phyloP scores from a whole-genome alignment of 2,888 invertebrate species.

The Ypsolopha scabrella region DNA sequence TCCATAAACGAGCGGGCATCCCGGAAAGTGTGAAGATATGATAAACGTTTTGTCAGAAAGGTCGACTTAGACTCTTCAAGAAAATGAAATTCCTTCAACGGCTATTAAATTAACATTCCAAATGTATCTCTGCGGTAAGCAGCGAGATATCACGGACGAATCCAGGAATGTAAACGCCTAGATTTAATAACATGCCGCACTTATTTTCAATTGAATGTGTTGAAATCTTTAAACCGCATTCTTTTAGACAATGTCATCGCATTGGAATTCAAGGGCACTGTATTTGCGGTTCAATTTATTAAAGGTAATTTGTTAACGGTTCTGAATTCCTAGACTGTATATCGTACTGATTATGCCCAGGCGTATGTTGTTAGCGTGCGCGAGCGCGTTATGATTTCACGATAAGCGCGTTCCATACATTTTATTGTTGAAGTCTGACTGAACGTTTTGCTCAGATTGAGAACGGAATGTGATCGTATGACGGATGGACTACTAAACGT shows the following conservation, averaged over 20 bases:
- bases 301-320: not conserved
- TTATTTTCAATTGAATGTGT: constrained; percentile 1
- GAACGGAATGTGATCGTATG: constrained; percentile 22
- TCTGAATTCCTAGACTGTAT: constrained; percentile 17
- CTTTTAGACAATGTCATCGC: not conserved
- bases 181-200: not conserved
- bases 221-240: constrained; percentile 1
- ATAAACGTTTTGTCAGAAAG: constrained; percentile 16
- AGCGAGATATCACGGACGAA: not conserved
- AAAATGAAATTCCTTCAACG: constrained; percentile 1
- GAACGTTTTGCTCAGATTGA: constrained; percentile 8
- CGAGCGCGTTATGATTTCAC: constrained; percentile 13
- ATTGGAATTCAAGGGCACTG: not conserved
- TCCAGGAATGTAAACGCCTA: not conserved
- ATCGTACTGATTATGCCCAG: constrained; percentile 11
- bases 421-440: constrained; percentile 9
- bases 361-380: constrained; percentile 13
- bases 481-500: constrained; percentile 18
- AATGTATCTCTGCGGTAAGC: not conserved
- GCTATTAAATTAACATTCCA: not conserved
- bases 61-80: not conserved
- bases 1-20: constrained; percentile 15
- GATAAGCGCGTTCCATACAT: constrained; percentile 15
- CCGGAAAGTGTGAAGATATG: constrained; percentile 16
- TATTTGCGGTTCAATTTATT: constrained; percentile 1